phyloP scores from a whole-genome alignment of 2,797 vertebrate species.

The Hirundo rustica region DNA sequence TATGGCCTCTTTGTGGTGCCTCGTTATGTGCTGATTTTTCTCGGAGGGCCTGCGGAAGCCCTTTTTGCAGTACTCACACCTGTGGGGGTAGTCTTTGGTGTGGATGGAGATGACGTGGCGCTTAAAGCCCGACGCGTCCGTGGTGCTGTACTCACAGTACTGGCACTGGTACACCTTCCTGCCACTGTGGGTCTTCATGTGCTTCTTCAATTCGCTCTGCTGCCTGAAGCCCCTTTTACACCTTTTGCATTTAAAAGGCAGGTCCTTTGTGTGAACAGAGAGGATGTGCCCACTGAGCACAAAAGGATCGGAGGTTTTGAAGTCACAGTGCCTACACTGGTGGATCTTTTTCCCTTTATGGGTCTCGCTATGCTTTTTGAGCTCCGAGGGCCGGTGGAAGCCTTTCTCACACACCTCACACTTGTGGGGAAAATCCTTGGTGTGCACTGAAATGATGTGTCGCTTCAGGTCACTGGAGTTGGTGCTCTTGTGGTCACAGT shows the following conservation, averaged over 20 bases:
- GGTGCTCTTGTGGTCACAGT: slow-evolving; percentile 90
- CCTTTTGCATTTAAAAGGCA: slow-evolving; percentile 87
- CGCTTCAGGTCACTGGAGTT: slow-evolving; percentile 90
- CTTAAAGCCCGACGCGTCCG: slow-evolving; percentile 97
- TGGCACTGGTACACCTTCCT: slow-evolving; percentile 98
- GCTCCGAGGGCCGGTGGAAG: slow-evolving; percentile 89
- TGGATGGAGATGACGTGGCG: slow-evolving; percentile 98
- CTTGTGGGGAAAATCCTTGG: slow-evolving; percentile 91
- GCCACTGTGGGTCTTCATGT: slow-evolving; percentile 98
- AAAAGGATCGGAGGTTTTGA: slow-evolving; percentile 95
- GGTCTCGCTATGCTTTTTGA: slow-evolving; percentile 88
- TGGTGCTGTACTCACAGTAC: slow-evolving; percentile 98
- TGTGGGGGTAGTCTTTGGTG: slow-evolving; percentile 98
- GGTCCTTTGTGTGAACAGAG: slow-evolving; percentile 96
- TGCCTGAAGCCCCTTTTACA: slow-evolving; percentile 95
- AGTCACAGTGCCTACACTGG: slow-evolving; percentile 98
- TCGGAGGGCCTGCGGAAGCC: slow-evolving; percentile 95
- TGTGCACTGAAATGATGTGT: slow-evolving; percentile 89
- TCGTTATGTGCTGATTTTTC: slow-evolving; percentile 98
- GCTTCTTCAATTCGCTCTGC: slow-evolving; percentile 95
- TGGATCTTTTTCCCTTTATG: slow-evolving; percentile 95
- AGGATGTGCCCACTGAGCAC: slow-evolving; percentile 95
- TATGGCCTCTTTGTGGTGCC: slow-evolving; percentile 95
- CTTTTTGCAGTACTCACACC: slow-evolving; percentile 98
- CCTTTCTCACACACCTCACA: slow-evolving; percentile 89